A percentile compares a stretch with the other conserved stretches of the same genome.
phyloP scores from a whole-genome alignment of 2,888 invertebrate species.

The Antheraea yamamai region DNA sequence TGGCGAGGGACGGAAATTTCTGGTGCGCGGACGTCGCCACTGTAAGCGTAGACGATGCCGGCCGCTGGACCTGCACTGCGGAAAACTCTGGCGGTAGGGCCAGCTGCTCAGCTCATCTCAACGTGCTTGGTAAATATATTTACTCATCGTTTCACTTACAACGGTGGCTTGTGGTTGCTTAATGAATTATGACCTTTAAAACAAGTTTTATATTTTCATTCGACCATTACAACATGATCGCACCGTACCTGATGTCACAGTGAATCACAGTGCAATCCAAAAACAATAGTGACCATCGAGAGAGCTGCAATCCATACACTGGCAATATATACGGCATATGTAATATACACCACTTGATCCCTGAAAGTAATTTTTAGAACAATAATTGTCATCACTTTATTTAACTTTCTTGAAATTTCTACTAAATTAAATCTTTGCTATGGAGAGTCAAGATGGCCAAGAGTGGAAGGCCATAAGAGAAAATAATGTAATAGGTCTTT shows the following conservation, averaged over 20 bases:
- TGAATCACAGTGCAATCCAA: too few relatives aligned
- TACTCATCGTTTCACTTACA: neutral
- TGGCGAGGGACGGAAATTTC: constrained; percentile 92
- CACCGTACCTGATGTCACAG: too few relatives aligned
- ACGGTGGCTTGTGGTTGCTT: neutral
- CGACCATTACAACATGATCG: too few relatives aligned
- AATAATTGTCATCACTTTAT: neutral
- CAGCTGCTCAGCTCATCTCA: constrained; percentile 88
- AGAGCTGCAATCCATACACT: too few relatives aligned
- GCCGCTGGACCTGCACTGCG: constrained; percentile 92
- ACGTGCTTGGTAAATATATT: constrained; percentile 84
- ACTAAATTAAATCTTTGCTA: neutral
- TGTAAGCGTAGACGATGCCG: constrained; percentile 91
- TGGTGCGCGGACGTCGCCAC: constrained; percentile 92
- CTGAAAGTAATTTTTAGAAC: neutral
- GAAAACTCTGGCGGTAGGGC: constrained; percentile 89
- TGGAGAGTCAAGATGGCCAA: neutral
- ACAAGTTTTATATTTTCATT: neutral
- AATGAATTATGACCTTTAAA: too few relatives aligned
- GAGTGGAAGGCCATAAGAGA: neutral
- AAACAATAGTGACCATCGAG: too few relatives aligned
- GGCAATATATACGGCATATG: too few relatives aligned
- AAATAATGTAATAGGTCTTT: too few relatives aligned
- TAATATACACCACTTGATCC: neutral
- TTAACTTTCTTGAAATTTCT: neutral